Evolutionary conservation across 2,888 invertebrate genomes (phyloP).

Genomic region (Agrotis clavis): DNA sequence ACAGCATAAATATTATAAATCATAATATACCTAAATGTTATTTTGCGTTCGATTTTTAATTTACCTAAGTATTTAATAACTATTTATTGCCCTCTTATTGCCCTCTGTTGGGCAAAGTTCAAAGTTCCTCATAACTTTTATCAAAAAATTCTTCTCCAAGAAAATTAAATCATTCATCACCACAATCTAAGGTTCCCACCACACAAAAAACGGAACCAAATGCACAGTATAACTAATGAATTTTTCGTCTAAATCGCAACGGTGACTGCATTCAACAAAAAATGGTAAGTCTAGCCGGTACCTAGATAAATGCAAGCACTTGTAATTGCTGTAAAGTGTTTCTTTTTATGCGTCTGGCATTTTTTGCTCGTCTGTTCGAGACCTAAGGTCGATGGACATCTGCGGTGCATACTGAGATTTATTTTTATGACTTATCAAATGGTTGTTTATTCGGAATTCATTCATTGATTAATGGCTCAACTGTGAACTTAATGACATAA

Average conservation of each 20-base stretch:
- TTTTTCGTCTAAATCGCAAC: slow-evolving; percentile 40
- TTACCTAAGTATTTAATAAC: too few relatives aligned
- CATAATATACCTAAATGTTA: too few relatives aligned
- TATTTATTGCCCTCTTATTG: too few relatives aligned
- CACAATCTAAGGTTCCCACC: not conserved
- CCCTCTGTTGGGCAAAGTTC: too few relatives aligned
- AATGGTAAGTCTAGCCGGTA: slow-evolving; percentile 19
- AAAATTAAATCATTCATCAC: too few relatives aligned
- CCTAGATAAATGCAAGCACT: slow-evolving; percentile 58
- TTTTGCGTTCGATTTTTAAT: too few relatives aligned
- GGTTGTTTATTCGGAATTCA: not conserved
- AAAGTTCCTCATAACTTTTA: too few relatives aligned
- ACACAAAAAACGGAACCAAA: not conserved
- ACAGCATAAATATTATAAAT: too few relatives aligned
- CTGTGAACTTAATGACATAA: not conserved
- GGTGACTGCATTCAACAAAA: slow-evolving; percentile 62
- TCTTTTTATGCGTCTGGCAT: slow-evolving; percentile 73
- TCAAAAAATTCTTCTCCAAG: too few relatives aligned
- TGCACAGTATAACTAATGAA: slow-evolving; percentile 58
- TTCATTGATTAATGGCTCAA: not conserved
- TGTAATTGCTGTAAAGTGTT: slow-evolving; percentile 65
- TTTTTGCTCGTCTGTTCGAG: slow-evolving; percentile 71
- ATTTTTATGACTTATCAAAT: slow-evolving; percentile 15
- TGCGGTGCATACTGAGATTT: slow-evolving; percentile 54
- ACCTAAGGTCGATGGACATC: slow-evolving; percentile 65